phyloP scores from a whole-genome alignment of 1,140 invertebrate genomes.

The Drosophila gunungcola region DNA sequence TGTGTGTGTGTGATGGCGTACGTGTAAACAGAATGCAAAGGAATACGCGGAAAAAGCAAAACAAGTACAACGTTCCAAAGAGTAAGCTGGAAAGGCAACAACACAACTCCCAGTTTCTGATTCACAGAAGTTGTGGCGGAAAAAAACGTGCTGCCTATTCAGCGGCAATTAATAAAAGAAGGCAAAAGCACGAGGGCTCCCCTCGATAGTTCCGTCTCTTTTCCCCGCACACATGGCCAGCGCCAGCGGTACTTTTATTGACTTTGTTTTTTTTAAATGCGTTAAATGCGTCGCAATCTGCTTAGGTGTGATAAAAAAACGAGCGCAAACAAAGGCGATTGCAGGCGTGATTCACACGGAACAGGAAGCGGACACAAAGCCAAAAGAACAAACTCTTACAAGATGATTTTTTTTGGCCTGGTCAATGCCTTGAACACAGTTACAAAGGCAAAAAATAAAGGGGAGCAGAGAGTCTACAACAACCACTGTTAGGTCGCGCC shows the following conservation, averaged over 20 bases:
- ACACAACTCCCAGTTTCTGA: slow-evolving; percentile 47
- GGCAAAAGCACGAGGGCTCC: slow-evolving; percentile 59
- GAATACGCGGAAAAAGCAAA: slow-evolving; percentile 64
- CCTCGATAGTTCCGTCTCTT: slow-evolving; percentile 14
- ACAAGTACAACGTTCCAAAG: slow-evolving; percentile 72
- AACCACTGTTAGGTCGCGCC: slow-evolving; percentile 71
- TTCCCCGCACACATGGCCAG: slow-evolving; percentile 32
- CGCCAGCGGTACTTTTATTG: slow-evolving; percentile 36
- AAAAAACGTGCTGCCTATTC: slow-evolving; percentile 69
- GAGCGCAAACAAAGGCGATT: slow-evolving; percentile 36
- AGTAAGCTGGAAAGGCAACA: slow-evolving; percentile 57
- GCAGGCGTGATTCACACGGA: slow-evolving; percentile 53
- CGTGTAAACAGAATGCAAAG: slow-evolving; percentile 73
- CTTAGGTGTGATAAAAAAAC: slow-evolving; percentile 11
- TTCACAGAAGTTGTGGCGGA: slow-evolving; percentile 57
- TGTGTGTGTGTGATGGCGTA: slow-evolving; percentile 37
- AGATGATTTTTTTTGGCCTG: slow-evolving; percentile 45
- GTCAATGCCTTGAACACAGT: slow-evolving; percentile 45
- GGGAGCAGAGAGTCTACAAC: slow-evolving; percentile 60
- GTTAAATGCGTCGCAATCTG: slow-evolving; percentile 55
- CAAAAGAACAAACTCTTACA: slow-evolving; percentile 27
- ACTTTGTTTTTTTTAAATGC: slow-evolving; percentile 41
- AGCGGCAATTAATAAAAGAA: slow-evolving; percentile 2
- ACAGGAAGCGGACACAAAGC: slow-evolving; percentile 67
- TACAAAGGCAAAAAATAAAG: slow-evolving; percentile 28